Evolutionary conservation across 2,113 vertebrate genomes (phyloP).

Genomic region (Sinocyclocheilus anshuiensis): DNA sequence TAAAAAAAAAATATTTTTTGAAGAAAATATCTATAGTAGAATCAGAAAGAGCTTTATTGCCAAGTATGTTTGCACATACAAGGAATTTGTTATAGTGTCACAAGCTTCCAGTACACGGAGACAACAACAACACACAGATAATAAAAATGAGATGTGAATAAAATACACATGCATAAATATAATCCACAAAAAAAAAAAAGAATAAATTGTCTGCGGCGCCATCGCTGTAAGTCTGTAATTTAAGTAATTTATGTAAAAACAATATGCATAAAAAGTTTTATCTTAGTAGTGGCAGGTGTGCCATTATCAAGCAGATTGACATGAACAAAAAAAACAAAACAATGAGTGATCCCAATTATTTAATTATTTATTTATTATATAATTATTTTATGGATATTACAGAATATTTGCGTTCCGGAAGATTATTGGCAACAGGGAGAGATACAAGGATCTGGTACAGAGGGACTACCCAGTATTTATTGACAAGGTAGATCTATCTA

Average conservation of each 20-base stretch:
- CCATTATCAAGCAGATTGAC: background rate
- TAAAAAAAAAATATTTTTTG: background rate
- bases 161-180: no score
- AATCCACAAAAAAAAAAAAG: no score
- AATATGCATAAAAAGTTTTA: no score
- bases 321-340: background rate
- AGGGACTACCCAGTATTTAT: constrained; percentile 92
- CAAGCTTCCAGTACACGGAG: no score
- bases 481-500: constrained; percentile 81
- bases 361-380: no score
- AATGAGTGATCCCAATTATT: background rate
- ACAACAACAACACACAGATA: no score
- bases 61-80: no score
- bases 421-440: constrained; percentile 91
- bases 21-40: background rate
- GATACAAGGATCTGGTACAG: constrained; percentile 87
- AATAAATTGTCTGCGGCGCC: no score
- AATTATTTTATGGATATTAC: constrained; percentile 41
- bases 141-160: no score
- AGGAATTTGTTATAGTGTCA: no score
- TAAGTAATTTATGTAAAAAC: background rate
- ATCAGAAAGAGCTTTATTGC: no score
- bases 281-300: background rate
- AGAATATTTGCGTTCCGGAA: constrained; percentile 98
- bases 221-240: no score